A percentile compares a stretch with the other conserved stretches of the same genome.
These are phyloP conservation scores for Neomonachus schauinslandi DNA, from an alignment of 2,113 vertebrate genomes.

Conservation along the genomic window DNA sequence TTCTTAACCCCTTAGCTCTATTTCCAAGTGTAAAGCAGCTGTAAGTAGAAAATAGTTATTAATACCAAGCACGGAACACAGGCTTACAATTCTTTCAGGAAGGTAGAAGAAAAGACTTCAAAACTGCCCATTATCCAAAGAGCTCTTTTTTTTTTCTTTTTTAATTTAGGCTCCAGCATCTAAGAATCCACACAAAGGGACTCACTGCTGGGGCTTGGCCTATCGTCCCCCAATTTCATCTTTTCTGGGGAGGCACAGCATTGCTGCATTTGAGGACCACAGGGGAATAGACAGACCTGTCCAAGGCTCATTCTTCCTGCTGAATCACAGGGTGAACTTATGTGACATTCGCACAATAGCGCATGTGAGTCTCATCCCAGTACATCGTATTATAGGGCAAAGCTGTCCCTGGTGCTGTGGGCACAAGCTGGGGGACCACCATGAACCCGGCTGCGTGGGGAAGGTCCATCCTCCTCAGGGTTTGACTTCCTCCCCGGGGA, in stretches of 20 bases:
- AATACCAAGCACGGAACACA: accelerated
- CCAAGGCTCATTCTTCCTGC: background rate
- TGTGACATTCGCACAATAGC: background rate
- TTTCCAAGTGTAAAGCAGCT: background rate
- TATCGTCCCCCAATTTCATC: accelerated
- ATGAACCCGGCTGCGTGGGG: background rate
- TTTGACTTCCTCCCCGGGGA: background rate
- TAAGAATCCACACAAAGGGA: background rate
- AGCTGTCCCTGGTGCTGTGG: background rate
- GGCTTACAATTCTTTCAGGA: background rate
- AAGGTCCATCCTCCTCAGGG: background rate
- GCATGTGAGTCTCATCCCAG: background rate
- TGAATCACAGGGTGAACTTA: background rate
- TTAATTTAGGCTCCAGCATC: background rate
- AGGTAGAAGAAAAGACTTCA: background rate
- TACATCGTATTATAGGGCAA: accelerated
- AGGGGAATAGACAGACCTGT: background rate
- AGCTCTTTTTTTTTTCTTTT: background rate
- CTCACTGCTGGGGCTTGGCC: accelerated
- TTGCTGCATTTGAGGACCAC: accelerated
- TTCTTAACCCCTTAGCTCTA: background rate
- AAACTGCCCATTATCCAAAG: background rate
- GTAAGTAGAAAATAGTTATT: background rate
- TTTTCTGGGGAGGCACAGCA: accelerated
- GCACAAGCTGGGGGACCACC: background rate